phyloP scores from a whole-genome alignment of 2,797 vertebrate genomes.

The Rhinophrynus dorsalis region DNA sequence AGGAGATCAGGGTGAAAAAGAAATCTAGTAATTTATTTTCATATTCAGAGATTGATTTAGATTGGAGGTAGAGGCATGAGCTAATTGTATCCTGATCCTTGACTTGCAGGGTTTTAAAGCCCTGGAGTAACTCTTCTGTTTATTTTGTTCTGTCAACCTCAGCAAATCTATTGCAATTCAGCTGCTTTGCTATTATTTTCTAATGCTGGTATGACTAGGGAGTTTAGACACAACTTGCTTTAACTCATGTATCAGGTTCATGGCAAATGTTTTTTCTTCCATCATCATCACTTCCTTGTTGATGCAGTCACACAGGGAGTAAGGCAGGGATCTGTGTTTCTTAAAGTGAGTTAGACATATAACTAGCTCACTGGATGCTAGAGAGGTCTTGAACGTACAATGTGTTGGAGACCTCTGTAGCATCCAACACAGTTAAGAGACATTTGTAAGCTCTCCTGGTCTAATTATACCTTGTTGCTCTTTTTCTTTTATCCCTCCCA shows the following conservation, averaged over 20 bases:
- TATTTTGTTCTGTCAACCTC: slow-evolving; percentile 98
- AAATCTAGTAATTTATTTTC: slow-evolving; percentile 84
- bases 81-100: slow-evolving; percentile 99
- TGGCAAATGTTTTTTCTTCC: slow-evolving; percentile 47
- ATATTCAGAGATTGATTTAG: slow-evolving; percentile 91
- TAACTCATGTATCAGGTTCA: slow-evolving; percentile 93
- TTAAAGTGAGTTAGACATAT: too few relatives aligned
- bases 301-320: slow-evolving; percentile 20
- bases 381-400: too few relatives aligned
- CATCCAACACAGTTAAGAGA: too few relatives aligned
- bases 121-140: slow-evolving; percentile 97
- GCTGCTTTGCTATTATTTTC: slow-evolving; percentile 83
- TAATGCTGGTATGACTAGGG: slow-evolving; percentile 81
- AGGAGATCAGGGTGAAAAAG: slow-evolving; percentile 69
- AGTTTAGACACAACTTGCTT: slow-evolving; percentile 85
- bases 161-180: slow-evolving; percentile 98
- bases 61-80: slow-evolving; percentile 95
- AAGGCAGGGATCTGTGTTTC: slow-evolving; percentile 18
- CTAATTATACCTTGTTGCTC: neutral
- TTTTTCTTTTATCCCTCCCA: neutral
- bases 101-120: slow-evolving; percentile 97
- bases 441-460: too few relatives aligned
- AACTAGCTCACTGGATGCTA: too few relatives aligned
- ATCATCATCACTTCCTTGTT: slow-evolving; percentile 71
- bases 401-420: too few relatives aligned